Evolutionary conservation across 2,888 invertebrate genomes (phyloP), one percentile per base, ranked within the genome.

Genomic region (Euzetes globulus): DNA sequence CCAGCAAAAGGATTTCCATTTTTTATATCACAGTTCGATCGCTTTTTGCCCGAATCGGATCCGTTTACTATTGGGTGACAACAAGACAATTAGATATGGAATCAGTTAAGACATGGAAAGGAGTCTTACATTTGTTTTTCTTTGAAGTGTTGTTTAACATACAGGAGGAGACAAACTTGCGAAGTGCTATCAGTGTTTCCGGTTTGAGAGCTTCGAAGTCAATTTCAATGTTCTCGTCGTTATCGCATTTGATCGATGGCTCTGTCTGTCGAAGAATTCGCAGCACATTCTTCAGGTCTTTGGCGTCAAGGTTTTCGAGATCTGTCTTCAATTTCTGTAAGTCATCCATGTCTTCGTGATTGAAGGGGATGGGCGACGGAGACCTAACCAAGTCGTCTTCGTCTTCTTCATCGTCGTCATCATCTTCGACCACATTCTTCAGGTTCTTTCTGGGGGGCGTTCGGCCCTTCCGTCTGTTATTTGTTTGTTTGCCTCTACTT

Each of bases 271-370:
- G 74, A 22, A 74, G 47, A 19, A 74, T 74, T 19, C 74, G 71
- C 7, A 74, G 52, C 22, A 74, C 74, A 70, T 74, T 74, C 41
- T 74, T 70, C 29, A 74, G 50, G 55, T 74, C 74, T n/a, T 71
- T 74, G 4, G 74, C 74, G 22, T 63, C 71, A 33, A 74, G 55
- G 25, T 74, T 74, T 71, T 74, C 74, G 71, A 74, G 74, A 74
- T 74, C 74, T 45, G 70, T 71, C 45, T 74, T 74, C 45, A 74
- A n/a, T 29, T 60, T 50, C 58, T 74, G 22, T 13, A 74, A 58
- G 29, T 74, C 71, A 3, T 74, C 71, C 27, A 74, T 52, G 27
- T 47, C 71, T 50, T 74, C 71, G 19, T 22, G 55, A 17, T 74
- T 19, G 60, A 74, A 74, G 45, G 29, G 4, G 4, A 45, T 41